Conservation (phyloP, 2,888 invertebrate genomes). For the Drosophila prolongata region DNA sequence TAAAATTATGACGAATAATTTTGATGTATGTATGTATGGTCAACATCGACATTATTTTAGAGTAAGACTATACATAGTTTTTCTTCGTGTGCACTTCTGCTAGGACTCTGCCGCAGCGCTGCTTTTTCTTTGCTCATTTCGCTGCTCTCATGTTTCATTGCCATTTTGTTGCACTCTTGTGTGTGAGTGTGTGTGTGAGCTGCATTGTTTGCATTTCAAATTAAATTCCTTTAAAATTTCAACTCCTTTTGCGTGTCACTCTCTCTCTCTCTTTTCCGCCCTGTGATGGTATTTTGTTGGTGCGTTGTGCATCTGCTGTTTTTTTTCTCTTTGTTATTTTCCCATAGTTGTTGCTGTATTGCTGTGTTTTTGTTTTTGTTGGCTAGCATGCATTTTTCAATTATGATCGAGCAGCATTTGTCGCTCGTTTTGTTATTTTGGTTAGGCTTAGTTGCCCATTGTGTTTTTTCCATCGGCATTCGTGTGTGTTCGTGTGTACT, state of each 20-base stretch:
- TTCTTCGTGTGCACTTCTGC: constrained; percentile 2
- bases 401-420: constrained; percentile 79
- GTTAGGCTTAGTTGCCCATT: constrained; percentile 73
- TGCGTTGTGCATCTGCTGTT: constrained; percentile 76
- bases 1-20: too few relatives aligned
- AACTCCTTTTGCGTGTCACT: constrained; percentile 47
- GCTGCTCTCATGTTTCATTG: constrained; percentile 62
- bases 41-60: too few relatives aligned
- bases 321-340: constrained; percentile 53
- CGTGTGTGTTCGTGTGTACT: constrained; percentile 13
- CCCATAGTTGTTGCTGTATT: constrained; percentile 38
- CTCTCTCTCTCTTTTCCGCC: constrained; percentile 1
- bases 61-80: not conserved
- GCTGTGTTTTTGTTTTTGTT: constrained; percentile 32
- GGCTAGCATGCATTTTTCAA: constrained; percentile 72
- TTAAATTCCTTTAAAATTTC: constrained; percentile 75
- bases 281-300: constrained; percentile 65
- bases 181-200: constrained; percentile 19
- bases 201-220: constrained; percentile 80
- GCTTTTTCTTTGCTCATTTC: constrained; percentile 36
- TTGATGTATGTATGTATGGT: too few relatives aligned
- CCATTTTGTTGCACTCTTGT: constrained; percentile 77
- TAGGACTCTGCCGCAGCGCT: not conserved
- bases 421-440: constrained; percentile 76
- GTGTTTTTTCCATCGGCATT: constrained; percentile 28